A percentile compares a stretch with the other conserved stretches of the same genome.
Conservation (phyloP, 2,888 invertebrate species). For the Pilophorus perplexus region DNA sequence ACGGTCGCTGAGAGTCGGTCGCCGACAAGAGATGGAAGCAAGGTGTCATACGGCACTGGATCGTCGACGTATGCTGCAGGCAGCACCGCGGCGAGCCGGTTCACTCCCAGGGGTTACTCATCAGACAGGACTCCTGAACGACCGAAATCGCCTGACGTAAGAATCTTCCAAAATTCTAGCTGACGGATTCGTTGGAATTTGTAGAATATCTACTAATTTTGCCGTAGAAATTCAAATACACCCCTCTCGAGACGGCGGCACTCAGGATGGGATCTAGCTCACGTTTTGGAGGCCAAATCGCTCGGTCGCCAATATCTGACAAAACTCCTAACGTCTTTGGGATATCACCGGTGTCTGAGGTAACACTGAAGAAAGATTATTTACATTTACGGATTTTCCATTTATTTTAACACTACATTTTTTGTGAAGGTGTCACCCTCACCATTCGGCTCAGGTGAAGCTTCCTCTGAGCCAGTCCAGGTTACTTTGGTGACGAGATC, state of each 20-base stretch:
- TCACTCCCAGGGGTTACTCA: conserved; percentile 19
- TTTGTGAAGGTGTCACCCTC: conserved; percentile 29
- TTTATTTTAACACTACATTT: neutral
- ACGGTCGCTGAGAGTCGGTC: conserved; percentile 13
- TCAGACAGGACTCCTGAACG: conserved; percentile 19
- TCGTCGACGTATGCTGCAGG: neutral
- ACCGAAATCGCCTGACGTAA: conserved; percentile 32
- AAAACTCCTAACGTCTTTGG: conserved; percentile 49
- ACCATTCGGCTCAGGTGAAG: conserved; percentile 17
- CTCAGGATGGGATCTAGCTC: conserved; percentile 48
- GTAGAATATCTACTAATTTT: too few relatives aligned
- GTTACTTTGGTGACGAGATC: conserved; percentile 69
- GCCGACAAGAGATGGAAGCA: neutral
- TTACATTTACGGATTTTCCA: neutral
- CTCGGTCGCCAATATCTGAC: conserved; percentile 49
- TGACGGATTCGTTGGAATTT: too few relatives aligned
- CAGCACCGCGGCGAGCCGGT: neutral
- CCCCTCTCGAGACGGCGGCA: conserved; percentile 42
- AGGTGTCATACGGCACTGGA: neutral
- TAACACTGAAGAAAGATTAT: neutral
- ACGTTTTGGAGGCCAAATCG: conserved; percentile 49
- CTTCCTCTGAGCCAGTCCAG: conserved; percentile 51
- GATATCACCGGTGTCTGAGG: conserved; percentile 42
- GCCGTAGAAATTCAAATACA: conserved; percentile 24
- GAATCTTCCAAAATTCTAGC: too few relatives aligned